Evolutionary conservation across 2,797 vertebrate species (phyloP).

Genomic region (Danionella dracula): DNA sequence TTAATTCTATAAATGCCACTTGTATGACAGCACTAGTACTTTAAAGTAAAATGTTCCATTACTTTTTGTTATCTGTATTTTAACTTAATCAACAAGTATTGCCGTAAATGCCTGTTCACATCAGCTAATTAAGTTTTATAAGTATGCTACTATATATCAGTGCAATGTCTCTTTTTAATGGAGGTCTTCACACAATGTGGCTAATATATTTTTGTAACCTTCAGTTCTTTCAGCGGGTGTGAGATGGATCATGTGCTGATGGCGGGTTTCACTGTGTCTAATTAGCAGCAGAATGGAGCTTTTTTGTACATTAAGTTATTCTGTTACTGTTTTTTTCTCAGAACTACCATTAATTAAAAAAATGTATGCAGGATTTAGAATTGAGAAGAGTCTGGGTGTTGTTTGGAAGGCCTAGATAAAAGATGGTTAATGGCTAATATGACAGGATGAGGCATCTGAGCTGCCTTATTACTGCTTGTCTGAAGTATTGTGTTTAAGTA

Average conservation of each 20-base stretch:
- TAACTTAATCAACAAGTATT: neutral
- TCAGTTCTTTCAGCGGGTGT: conserved; percentile 49
- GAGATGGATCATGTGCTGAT: conserved; percentile 64
- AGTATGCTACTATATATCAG: neutral
- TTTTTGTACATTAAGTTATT: conserved; percentile 74
- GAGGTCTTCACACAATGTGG: conserved; percentile 36
- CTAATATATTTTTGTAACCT: conserved; percentile 43
- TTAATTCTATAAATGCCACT: conserved; percentile 69
- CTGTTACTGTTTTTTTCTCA: conserved; percentile 67
- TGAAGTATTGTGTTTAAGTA: conserved; percentile 77
- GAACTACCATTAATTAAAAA: conserved; percentile 73
- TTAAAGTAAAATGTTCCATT: conserved; percentile 27
- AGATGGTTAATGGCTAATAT: conserved; percentile 73
- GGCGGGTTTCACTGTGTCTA: conserved; percentile 70
- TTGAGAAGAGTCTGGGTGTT: conserved; percentile 72
- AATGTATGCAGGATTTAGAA: conserved; percentile 69
- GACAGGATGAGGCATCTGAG: conserved; percentile 74
- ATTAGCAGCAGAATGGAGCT: conserved; percentile 72
- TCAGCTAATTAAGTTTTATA: conserved; percentile 11
- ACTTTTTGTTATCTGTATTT: conserved; percentile 30
- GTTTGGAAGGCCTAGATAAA: conserved; percentile 79
- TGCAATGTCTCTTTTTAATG: conserved; percentile 37
- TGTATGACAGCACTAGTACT: conserved; percentile 53
- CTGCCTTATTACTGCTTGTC: conserved; percentile 74
- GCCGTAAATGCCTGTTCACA: neutral